A percentile compares a stretch with the other conserved stretches of the same genome.
phyloP scores from a whole-genome alignment of 2,113 vertebrate species.

The Cygnus buccinator region DNA sequence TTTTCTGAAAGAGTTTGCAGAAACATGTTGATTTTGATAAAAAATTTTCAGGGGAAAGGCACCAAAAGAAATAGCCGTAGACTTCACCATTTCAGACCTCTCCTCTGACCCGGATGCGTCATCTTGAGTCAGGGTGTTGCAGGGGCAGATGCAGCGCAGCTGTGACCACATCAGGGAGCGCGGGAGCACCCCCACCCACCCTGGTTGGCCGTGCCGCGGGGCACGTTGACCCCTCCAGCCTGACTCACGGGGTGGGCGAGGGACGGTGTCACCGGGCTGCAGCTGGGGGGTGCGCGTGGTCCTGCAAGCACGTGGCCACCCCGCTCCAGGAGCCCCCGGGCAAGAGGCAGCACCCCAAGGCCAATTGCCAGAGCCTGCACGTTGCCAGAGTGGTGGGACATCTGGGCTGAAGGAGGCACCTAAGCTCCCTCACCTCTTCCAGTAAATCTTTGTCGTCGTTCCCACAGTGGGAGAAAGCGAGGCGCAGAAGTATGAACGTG shows the following conservation, averaged over 20 bases:
- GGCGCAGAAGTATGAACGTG: neutral
- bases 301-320: neutral
- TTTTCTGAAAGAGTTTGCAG: neutral
- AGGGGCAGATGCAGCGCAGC: neutral
- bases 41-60: neutral
- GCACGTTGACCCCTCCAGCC: neutral
- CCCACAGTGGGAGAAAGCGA: neutral
- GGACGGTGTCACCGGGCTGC: neutral
- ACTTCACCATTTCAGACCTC: neutral
- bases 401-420: neutral
- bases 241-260: neutral
- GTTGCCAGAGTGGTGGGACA: neutral
- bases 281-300: fast-evolving
- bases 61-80: neutral
- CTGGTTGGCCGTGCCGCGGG: neutral
- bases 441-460: neutral
- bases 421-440: neutral
- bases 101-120: neutral
- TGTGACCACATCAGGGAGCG: neutral
- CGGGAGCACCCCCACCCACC: neutral
- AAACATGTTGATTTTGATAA: neutral
- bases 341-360: neutral
- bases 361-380: neutral
- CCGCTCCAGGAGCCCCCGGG: neutral
- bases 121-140: neutral